Evolutionary conservation across 2,113 vertebrate species (phyloP), one percentile per base, ranked within the genome.

Genomic region (Tenrec ecaudatus): DNA sequence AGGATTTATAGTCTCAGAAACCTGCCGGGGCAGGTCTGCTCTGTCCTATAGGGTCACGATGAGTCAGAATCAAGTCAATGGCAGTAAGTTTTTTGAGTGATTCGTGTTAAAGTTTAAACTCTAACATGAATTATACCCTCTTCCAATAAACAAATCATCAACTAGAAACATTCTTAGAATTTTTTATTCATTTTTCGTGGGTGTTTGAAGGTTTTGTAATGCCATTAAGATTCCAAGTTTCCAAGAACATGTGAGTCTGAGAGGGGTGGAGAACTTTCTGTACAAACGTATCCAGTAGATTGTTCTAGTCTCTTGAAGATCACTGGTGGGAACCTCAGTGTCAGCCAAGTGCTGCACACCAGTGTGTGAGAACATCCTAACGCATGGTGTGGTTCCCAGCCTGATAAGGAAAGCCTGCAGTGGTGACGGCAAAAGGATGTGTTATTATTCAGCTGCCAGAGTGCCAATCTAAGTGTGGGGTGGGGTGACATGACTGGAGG

Each of bases 191-290:
- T 20, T 82, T 16, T 69, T 86, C 11, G 53, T 31, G 27, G 66
- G 60, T 64, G 53, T 87, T 90, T 84, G 31, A 69, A 57, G 87
- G 6, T 69, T 80, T 87, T 88, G 4, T 83, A 64, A 68, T 81
- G 38, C 22, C 5, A n/a, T 33, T 27, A 88, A 89, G 88, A 43
- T 79, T 82, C 69, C 76, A 90, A 88, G 77, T 86, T 64, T 78
- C 31, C 25, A 64, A 82, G 79, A 87, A 57, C 53, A 71, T 79
- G 27, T 64, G 79, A 86, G 78, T 79, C 84, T 94, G 75, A n/a
- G 20, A 79, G 29, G 9, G 47, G 71, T 1, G 23, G 40, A 82
- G 40, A 22, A 87, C 19, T 89, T 89, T 71, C 40, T 85, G 3
- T 75, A 53, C 6, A 68, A 69, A 82, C 7, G 19, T 53, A 62